Evolutionary conservation across 1,140 invertebrate species (phyloP), one percentile per base, ranked within the genome.

Genomic region (Macrocentrus cingulum): DNA sequence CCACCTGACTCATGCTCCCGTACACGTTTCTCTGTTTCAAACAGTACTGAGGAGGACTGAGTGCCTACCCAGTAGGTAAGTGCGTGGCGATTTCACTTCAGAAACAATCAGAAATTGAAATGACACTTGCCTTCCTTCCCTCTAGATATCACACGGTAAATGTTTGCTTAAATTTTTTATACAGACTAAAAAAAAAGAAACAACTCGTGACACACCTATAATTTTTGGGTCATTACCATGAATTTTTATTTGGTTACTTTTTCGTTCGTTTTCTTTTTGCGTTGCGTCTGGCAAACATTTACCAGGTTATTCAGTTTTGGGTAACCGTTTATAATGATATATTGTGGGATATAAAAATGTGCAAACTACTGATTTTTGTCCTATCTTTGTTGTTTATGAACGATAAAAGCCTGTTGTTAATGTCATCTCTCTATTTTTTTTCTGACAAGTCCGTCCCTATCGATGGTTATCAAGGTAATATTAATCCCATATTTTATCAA

Each of bases 401-500:
- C 74, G 71, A 78, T 77, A 65, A 77, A n/a, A 77, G 76, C 75
- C 76, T 77, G 75, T 78, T 78, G 76, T 78, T 78, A 78, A 78
- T 77, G 76, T 77, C 75, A 78, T 78, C 71, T 78, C 76, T 78
- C 74, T 78, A 78, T 78, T 78, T 78, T 77, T 29, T 78, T 78
- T 77, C 76, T 75, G 74, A 78, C 76, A 78, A 78, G 76, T 78
- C 76, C 76, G 76, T 78, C 76, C 76, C 74, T 77, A 78, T 76
- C 74, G 76, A 76, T 76, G 76, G 76, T 78, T 78, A 74, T 76
- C 76, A 78, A 78, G 76, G 76, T 78, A 78, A 78, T 78, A 70
- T 75, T 77, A 77, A 78, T 77, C 75, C 76, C 75, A 77, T 78
- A 77, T 77, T 76, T 73, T 78, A 78, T 77, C 76, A 76, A 78